Base-by-base conservation (phyloP, 1,140 invertebrate species). In the Dinoponera quadriceps region DNA sequence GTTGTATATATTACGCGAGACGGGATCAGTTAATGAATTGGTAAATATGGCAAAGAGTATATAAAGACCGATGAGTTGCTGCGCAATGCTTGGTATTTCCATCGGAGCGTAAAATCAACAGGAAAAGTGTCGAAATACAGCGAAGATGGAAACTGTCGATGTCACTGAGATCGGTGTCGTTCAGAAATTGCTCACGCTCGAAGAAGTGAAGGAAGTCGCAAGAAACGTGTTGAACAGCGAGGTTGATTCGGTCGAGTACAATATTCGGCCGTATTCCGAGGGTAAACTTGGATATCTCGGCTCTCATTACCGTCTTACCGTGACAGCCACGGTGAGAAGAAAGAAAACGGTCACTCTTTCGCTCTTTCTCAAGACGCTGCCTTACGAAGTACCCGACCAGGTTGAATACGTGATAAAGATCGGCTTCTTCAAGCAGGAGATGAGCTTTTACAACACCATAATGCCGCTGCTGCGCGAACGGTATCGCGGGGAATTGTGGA, bases 291-390 rank as follows among this genome's bases (percentile, higher is more conserved):
- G 95, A 38, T 95, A 94, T 82, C 84, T 96, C 11, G 94, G 95
- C 0, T 92, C 94, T 18, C 95, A 96, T 86, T 91, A 92, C 81
- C 83, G 87, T 73, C 62, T 93, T 22, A 81, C 27, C 44, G 85
- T 92, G 62, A 83, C 66, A 57, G 63, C 81, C 29, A 59, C 84
- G 82, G 59, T 75, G 27, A 22, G 57, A 20, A 20, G 81, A 62
- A 68, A 85, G 68, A 59, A 85, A 83, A 84, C n/a, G 33, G 14
- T 55, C 49, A 13, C 48, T 20, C 18, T 91, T 1, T 87, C 86
- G 0, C 95, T 95, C 77, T 96, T 96, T 62, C 88, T 94, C 1
- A 96, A 96, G 84, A 82, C 90, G 0, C 83, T 95, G 0, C 95
- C 95, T 0, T 86, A 89, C 16, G 91, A 93, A 18, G 85, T 94